Percentiles rank a stretch among this genome's conserved stretches.
These are phyloP conservation scores for Tetragonisca angustula DNA, from an alignment of 2,888 invertebrate species.

Conservation along the genomic window DNA sequence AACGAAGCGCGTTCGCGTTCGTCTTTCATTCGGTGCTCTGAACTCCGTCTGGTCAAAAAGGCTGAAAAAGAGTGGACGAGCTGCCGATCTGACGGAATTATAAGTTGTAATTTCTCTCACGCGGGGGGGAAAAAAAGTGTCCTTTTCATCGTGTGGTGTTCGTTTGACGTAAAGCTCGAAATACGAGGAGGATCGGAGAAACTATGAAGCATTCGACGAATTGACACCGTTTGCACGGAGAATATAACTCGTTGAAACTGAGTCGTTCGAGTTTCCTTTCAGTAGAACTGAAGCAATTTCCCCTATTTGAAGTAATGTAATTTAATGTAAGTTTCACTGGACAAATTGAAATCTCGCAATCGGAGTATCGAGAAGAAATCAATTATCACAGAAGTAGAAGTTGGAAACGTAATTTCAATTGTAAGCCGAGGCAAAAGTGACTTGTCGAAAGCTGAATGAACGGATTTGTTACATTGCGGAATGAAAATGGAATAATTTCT, in stretches of 20 bases:
- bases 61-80: background rate
- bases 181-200: background rate
- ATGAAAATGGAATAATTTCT: background rate
- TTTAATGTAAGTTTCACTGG: background rate
- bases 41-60: background rate
- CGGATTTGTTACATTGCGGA: background rate
- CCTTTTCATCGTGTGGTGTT: background rate
- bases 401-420: background rate
- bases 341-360: background rate
- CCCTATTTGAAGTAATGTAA: background rate
- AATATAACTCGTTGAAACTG: too few relatives aligned
- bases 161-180: background rate
- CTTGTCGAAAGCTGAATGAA: background rate
- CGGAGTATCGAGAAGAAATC: background rate
- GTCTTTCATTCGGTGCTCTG: slow-evolving; percentile 3
- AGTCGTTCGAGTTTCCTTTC: too few relatives aligned
- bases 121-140: background rate
- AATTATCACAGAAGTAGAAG: background rate
- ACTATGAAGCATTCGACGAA: background rate
- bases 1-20: slow-evolving; percentile 12
- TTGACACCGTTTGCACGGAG: too few relatives aligned
- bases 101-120: background rate
- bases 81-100: background rate
- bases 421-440: background rate
- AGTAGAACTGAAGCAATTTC: background rate